Percentiles rank a stretch among this genome's conserved stretches.
Evolutionary conservation across 2,888 invertebrate species (phyloP).

Genomic region (Gortyna flavago): DNA sequence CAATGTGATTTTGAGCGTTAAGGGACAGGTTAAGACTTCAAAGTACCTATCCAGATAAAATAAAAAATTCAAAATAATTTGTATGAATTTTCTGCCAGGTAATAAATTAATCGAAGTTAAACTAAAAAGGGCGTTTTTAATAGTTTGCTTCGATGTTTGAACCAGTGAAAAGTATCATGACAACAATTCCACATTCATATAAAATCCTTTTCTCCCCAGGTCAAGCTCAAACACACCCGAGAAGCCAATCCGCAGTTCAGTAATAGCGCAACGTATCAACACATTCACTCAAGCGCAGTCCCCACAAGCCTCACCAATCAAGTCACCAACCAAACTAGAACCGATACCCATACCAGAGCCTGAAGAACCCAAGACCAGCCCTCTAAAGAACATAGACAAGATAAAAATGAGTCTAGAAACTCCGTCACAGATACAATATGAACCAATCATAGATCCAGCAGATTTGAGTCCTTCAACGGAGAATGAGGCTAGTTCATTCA

Average conservation of each 20-base stretch:
- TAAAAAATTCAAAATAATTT: not conserved
- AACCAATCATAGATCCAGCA: conserved; percentile 85
- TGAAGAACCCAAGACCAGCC: conserved; percentile 80
- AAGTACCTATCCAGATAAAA: not conserved
- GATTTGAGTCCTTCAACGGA: conserved; percentile 87
- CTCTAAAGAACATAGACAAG: conserved; percentile 87
- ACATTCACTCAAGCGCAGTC: conserved; percentile 82
- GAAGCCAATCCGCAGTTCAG: conserved; percentile 92
- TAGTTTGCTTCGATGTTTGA: no score
- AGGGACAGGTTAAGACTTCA: not conserved
- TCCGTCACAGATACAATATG: conserved; percentile 88
- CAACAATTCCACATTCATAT: not conserved
- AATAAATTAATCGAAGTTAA: not conserved
- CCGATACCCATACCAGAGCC: conserved; percentile 66
- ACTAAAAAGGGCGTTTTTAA: no score
- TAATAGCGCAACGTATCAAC: conserved; percentile 91
- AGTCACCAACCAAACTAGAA: conserved; percentile 72
- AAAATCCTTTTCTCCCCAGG: conserved; percentile 68
- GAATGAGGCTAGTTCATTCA: conserved; percentile 81
- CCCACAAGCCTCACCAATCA: conserved; percentile 70
- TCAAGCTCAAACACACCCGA: conserved; percentile 88
- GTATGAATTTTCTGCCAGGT: not conserved
- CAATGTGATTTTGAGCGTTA: no score
- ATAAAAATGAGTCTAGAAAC: conserved; percentile 87
- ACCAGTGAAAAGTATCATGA: not conserved